A percentile compares a stretch with the other conserved stretches of the same genome.
Conservation (phyloP, 1,140 invertebrate species). For the Gonioctena quinquepunctata region DNA sequence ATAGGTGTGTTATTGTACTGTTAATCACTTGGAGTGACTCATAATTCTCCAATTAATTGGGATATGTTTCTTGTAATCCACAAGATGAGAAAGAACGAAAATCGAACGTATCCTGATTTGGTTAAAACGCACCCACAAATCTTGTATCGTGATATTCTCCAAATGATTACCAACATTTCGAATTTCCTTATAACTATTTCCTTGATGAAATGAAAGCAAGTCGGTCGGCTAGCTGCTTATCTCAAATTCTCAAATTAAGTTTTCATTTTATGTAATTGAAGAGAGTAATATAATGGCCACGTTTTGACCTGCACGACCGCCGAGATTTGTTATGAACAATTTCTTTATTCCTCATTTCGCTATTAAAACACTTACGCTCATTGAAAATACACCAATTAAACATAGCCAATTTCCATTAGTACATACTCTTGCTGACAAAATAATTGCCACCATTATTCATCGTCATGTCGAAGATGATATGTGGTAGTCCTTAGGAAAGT, state of each 20-base stretch:
- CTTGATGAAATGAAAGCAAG: background rate
- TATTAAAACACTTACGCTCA: background rate
- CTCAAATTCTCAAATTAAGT: constrained; percentile 17
- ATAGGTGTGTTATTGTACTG: no score
- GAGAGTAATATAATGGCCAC: constrained; percentile 20
- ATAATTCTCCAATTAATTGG: no score
- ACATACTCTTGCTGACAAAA: background rate
- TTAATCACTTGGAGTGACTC: no score
- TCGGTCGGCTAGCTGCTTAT: background rate
- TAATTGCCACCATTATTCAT: background rate
- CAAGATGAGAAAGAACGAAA: no score
- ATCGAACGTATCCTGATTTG: no score
- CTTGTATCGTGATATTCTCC: no score
- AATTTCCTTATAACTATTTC: no score
- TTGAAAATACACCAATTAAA: background rate
- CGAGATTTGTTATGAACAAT: background rate
- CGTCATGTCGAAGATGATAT: background rate
- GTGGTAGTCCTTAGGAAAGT: background rate
- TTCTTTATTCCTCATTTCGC: background rate
- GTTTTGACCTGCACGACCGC: constrained; percentile 26
- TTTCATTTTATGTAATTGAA: constrained; percentile 16
- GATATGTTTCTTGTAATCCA: no score
- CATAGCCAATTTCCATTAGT: background rate
- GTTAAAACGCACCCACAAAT: no score
- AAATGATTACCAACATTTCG: no score